Evolutionary conservation across 2,888 invertebrate genomes (phyloP), one percentile per base, ranked within the genome.

Genomic region (Drosophila lutescens): DNA sequence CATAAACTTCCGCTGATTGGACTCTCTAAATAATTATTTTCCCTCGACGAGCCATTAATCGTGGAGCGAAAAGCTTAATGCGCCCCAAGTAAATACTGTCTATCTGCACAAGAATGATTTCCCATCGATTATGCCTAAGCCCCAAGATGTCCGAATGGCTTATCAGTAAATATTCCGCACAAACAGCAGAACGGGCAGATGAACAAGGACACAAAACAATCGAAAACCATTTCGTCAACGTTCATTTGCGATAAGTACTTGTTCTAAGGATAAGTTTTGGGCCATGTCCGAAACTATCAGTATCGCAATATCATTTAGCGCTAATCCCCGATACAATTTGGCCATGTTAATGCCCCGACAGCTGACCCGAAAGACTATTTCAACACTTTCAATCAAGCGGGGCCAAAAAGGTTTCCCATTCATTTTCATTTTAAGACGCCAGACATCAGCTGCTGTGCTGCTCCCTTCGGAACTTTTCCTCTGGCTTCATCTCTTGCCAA

Each of bases 341-440:
- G 66, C 36, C 46, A 72, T 59, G 60, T 68, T 68, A 68, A 68
- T 66, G 66, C 70, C 57, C 40, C 56, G 76, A 68, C 69, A 61
- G 60, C 60, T 56, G 69, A 74, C 56, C 75, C 75, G 55, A 74
- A 74, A 68, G 68, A 66, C 68, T 51, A 56, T 51, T 75, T 74
- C 69, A 74, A 68, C 74, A 75, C 74, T 75, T 68, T 75, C 76
- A 74, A 74, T 74, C 74, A 75, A 75, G 61, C 57, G 57, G 54
- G 69, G 50, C 57, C 57, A 75, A 68, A 74, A 75, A 61, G 74
- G 74, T 57, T 75, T 74, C 54, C 70, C 76, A 75, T 74, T 74
- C 76, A 74, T 74, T 74, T 74, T 75, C 76, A 74, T 74, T 74
- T 73, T 69, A 69, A 72, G 69, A 72, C 54, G 57, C 53, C 58